Base-by-base conservation (phyloP, 2,113 vertebrate genomes). In the Rhinolophus ferrumequinum region DNA sequence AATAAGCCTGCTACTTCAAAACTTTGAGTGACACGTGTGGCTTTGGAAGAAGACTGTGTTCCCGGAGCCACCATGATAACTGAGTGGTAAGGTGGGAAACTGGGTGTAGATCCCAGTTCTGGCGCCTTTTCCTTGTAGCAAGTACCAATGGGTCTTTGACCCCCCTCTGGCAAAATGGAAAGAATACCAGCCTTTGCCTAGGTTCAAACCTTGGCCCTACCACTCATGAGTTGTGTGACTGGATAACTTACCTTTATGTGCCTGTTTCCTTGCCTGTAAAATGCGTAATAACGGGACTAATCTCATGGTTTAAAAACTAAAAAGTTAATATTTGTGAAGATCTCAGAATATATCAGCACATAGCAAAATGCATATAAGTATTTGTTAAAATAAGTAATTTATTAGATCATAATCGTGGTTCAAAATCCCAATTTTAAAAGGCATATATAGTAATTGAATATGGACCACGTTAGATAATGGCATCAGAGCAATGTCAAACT, bases 351-450 rank as follows among this genome's bases (percentile, higher is more conserved):
- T 18, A 75, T 6, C 2, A 3, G 10, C 13, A 44, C 24, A 87
- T 0, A 92, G 70, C 69, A 90, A 92, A 69, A 3, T 56, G 24
- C 5, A 89, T 44, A 8, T 47, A 30, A 15, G 11, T 84, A 11
- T 26, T 38, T 87, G 12, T 72, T 75, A 81, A 81, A 95, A 85
- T 26, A 80, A 35, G 38, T 50, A 33, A 64, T 35, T 86, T 38
- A 47, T 58, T 58, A 86, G 22, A 58, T 81, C 52, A 38, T 44
- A 72, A 73, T 90, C 21, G 83, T 41, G 41, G 19, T 75, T 88
- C 19, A 89, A 96, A 93, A 77, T 18, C 24, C 64, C 88, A 93
- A 69, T 8, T 54, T 21, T 66, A 41, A 62, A 90, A 84, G n/a
- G 33, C 21, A 67, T 26, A 0, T 18, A 18, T 8, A 50, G 47